Evolutionary conservation across 2,113 vertebrate species (phyloP).

Genomic region (Xerus inauris): DNA sequence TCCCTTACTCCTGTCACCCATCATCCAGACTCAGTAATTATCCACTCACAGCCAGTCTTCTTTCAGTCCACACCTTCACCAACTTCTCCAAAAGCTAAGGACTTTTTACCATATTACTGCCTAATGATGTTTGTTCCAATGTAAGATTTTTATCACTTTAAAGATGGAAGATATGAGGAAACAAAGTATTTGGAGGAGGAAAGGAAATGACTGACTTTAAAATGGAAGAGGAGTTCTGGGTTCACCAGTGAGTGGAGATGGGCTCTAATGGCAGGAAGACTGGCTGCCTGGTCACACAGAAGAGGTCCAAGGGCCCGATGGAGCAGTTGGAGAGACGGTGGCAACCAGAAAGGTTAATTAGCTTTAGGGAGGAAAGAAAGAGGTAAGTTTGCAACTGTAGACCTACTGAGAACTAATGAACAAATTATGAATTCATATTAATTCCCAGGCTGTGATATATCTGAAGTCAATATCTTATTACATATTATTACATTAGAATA

Average conservation of each 20-base stretch:
- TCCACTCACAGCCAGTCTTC: background rate
- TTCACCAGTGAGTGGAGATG: background rate
- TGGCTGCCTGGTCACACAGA: background rate
- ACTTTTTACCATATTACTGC: background rate
- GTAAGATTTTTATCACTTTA: background rate
- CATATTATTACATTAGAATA: conserved; percentile 9
- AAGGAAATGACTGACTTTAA: conserved; percentile 8
- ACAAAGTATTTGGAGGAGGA: conserved; percentile 15
- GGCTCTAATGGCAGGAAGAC: background rate
- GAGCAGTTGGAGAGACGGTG: background rate
- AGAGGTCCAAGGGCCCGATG: background rate
- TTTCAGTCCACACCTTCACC: background rate
- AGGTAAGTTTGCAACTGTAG: background rate
- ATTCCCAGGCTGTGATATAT: background rate
- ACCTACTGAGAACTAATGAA: background rate
- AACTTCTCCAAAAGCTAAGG: background rate
- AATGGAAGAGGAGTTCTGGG: background rate
- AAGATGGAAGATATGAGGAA: conserved; percentile 5
- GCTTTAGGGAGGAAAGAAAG: conserved; percentile 1
- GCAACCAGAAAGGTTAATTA: background rate
- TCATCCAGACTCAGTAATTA: conserved; percentile 23
- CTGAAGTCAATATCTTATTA: background rate
- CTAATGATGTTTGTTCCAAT: background rate
- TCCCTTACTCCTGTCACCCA: background rate
- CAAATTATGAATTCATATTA: background rate